Base-by-base conservation (phyloP, 1,140 invertebrate genomes). In the Laodelphax striatellus region DNA sequence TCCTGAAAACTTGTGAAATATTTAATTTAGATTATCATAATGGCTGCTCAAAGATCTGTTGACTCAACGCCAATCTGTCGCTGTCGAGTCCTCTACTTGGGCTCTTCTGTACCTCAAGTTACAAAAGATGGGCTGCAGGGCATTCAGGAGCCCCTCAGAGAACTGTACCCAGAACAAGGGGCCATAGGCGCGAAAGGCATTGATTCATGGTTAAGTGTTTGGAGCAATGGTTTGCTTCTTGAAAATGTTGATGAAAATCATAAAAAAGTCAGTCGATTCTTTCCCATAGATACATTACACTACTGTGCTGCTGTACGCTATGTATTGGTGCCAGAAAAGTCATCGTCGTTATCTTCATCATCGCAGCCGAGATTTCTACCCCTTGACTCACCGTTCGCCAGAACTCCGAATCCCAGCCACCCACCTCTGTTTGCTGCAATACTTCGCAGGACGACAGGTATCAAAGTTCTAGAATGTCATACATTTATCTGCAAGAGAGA, bases 391-490 rank as follows among this genome's bases (percentile, higher is more conserved):
- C 94, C 94, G 10, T 97, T 97, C 73, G 92, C 93, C 0, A 79
- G 92, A 43, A 86, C 87, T 58, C 93, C 88, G 21, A 92, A 85
- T 63, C 79, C 82, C 44, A 84, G 86, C 55, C 88, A 92, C 70
- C 97, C 97, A 42, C 96, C 97, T 9, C 81, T 99, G 44, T 99
- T 99, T 75, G 94, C 96, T 31, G 94, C 94, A 58, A 97, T 99
- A 52, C 77, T 98, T 44, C 80, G 96, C 31, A 81, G 96, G 43
- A 97, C 94, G 3, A 91, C 90, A 9, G 96, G 97, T n/a, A 96
- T 98, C 64, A 98, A 98, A 77, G 94, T 99, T 14, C 79, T 99
- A 11, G 97, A 99, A 77, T 99, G 97, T 79, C 96, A 99, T 76
- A 94, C 94, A 24, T 99, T 99, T 74, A 94, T 99, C 67, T 98